Conservation (phyloP, 2,113 vertebrate genomes). For the Brachyistius frenatus region DNA sequence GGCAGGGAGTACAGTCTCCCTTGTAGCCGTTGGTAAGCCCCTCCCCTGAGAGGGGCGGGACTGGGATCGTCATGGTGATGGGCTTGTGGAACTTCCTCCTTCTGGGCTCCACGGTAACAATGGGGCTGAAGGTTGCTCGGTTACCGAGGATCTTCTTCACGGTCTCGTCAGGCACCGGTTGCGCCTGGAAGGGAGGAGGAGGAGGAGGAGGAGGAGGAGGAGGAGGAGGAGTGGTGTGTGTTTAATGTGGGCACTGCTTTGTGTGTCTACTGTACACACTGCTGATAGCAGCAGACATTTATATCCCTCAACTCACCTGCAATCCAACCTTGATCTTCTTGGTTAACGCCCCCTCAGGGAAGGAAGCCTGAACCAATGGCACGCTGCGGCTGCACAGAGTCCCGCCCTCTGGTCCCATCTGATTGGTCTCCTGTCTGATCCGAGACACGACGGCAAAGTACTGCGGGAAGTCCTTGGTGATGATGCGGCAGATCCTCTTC, state of each 20-base stretch:
- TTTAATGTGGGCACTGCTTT: too few species aligned
- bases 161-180: conserved; percentile 94
- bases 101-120: conserved; percentile 98
- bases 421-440: conserved; percentile 97
- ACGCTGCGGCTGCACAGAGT: conserved; percentile 92
- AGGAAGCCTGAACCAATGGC: conserved; percentile 93
- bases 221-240: too few species aligned
- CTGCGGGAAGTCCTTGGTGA: conserved; percentile 98
- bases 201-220: too few species aligned
- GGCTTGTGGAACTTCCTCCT: conserved; percentile 99
- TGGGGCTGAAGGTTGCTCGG: conserved; percentile 97
- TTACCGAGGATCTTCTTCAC: conserved; percentile 97
- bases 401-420: conserved; percentile 96
- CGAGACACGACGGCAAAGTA: conserved; percentile 98
- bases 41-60: conserved; percentile 94
- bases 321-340: conserved; percentile 97
- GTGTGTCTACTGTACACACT: too few species aligned
- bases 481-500: conserved; percentile 96
- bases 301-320: conserved; percentile 86
- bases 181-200: conserved; percentile 85
- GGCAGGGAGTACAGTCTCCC: conserved; percentile 92
- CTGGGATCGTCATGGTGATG: conserved; percentile 98
- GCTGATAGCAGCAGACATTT: too few species aligned
- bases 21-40: conserved; percentile 91
- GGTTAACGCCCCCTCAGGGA: conserved; percentile 96